phyloP scores from a whole-genome alignment of 30 jellyfish, hydroid and myxozoan species.

The Hydra vulgaris region DNA sequence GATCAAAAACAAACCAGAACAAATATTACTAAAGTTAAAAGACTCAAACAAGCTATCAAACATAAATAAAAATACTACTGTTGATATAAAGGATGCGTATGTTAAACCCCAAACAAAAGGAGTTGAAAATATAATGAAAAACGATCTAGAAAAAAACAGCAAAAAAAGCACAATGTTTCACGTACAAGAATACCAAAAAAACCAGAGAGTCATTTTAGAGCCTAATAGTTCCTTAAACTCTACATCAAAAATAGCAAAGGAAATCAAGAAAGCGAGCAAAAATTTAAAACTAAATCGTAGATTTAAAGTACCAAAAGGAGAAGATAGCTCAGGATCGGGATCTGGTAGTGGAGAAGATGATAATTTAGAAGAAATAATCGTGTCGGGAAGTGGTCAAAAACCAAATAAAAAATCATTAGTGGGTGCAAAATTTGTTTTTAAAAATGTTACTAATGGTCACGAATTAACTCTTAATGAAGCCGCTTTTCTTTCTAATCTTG shows the following conservation, averaged over 20 bases:
- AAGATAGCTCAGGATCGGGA: constrained; percentile 58
- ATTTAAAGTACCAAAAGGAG: constrained; percentile 25
- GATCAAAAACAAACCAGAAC: constrained; percentile 8
- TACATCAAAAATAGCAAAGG: constrained; percentile 11
- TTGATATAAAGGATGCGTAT: neutral
- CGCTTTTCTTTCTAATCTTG: constrained; percentile 11
- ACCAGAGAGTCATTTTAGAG: neutral
- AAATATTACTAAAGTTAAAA: neutral
- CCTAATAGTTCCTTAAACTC: neutral
- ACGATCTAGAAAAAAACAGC: neutral
- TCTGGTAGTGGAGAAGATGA: constrained; percentile 50
- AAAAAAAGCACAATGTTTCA: neutral
- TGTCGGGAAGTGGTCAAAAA: constrained; percentile 30
- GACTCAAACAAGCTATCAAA: constrained; percentile 12
- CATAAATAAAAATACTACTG: constrained; percentile 10
- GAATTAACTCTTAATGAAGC: constrained; percentile 19
- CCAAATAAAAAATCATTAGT: neutral
- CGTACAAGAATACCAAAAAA: constrained; percentile 3
- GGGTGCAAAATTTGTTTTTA: neutral
- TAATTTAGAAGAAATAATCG: constrained; percentile 35
- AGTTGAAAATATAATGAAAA: neutral
- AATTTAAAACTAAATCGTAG: neutral
- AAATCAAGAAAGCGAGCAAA: neutral
- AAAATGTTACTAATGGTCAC: neutral
- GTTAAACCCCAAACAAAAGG: neutral